Evolutionary conservation across 2,797 vertebrate genomes (phyloP), one percentile per base, ranked within the genome.

Genomic region (Gobionotothen gibberifrons): DNA sequence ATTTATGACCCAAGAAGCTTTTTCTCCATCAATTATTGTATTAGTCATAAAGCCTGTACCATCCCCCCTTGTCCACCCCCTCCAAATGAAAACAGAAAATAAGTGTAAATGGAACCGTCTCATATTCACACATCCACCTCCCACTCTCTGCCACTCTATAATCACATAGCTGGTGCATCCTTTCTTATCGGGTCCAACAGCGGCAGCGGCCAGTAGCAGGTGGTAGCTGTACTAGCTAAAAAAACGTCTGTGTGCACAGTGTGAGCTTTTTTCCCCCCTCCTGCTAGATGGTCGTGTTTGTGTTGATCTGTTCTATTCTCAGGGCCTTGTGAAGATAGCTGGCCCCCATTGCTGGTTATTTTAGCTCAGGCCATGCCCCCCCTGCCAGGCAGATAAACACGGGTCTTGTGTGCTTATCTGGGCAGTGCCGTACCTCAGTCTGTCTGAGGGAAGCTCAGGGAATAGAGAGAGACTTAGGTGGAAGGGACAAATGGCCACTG

Each of bases 1-100:
- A 93, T 93, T 92, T 93, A 90, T 91, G 87, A 89, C 83, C 73
- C 6, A 85, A 86, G 89, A 91, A 92, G 91, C 90, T 87, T 90
- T 36, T 86, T 65, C 82, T 81, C 87, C 83, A 87, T 92, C 90
- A 91, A 92, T 94, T 92, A 91, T 82, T 49, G 85, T 86, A 84
- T 93, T 93, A 92, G 90, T 91, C 90, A 91, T 89, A 75, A 89
- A 91, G 86, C 78, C 64, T 57, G 67, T 54, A 53, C 84, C 69
- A 39, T 74, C 82, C 65, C 63, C 68, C 71, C 79, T 55, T 66
- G 64, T 57, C 56, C 65, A 39, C 56, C 52, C 56, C 62, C 32
- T 36, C 71, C 40, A 72, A 86, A 84, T 11, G 51, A 89, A 85
- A 88, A 82, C 76, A 72, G 78, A 73, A 85, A 89, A 91, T 87